Evolutionary conservation across 1,140 invertebrate species (phyloP), one percentile per base, ranked within the genome.

Genomic region (Macrotrachela quadricornifera): DNA sequence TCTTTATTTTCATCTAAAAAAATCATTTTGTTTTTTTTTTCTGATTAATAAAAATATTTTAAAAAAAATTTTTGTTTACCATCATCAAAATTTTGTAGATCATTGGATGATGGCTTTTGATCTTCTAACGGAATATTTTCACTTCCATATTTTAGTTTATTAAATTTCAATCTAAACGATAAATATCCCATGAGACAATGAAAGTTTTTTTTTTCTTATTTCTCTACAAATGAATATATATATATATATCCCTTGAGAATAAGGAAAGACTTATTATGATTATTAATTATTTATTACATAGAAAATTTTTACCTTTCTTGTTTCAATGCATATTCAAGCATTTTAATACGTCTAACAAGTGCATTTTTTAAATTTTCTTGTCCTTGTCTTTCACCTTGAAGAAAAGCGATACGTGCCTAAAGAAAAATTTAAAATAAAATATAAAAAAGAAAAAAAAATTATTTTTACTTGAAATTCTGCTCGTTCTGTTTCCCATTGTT

Each of bases 341-440:
- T 99, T 76, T 99, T 97, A 67, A 99, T 97, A 70, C 92, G 78
- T 64, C 92, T 77, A 42, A 97, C 85, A 54, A 99, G 74, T 74
- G 97, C 94, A 73, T 91, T 88, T 73, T 97, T 97, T 59, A 97
- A 75, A 75, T 95, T 96, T 73, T 97, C 92, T 73, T 97, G 87
- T 44, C 91, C 91, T 74, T 95, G 96, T 59, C 91, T 76, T 75
- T 99, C 94, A 13, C 94, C 92, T 74, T 97, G 84, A 56, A 99
- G 76, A 74, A 97, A 96, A 56, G 88, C 87, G 70, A 97, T 95
- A 67, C 86, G 77, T 43, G 92, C 90, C 87, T 95, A 66, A 44
- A 75, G 65, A 56, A 55, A 16, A 58, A 51, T 49, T 56, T 13
- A 11, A 46, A 11, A 38, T 14, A 40, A 9, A 30, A 54, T 16